Percentiles rank a stretch among this genome's conserved stretches.
Evolutionary conservation across 2,888 invertebrate genomes (phyloP).

Genomic region (Oscheius myriophilus): DNA sequence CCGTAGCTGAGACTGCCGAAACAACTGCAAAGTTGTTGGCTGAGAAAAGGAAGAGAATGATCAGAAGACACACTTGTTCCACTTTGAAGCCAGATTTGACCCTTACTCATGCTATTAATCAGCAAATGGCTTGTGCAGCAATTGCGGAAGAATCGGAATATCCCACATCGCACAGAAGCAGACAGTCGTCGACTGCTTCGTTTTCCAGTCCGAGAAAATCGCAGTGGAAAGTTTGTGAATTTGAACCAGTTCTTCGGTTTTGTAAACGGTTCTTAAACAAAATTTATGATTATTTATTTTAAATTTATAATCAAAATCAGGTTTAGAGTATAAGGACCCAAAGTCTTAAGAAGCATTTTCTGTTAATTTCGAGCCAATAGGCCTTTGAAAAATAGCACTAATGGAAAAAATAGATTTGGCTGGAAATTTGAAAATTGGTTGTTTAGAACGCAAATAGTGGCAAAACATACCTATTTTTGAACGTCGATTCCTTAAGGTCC

Average conservation of each 20-base stretch:
- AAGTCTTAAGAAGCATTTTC: too few relatives aligned
- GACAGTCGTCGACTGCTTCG: background rate
- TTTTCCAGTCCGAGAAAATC: background rate
- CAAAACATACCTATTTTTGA: too few relatives aligned
- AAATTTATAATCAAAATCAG: too few relatives aligned
- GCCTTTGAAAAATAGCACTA: too few relatives aligned
- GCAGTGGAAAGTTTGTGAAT: background rate
- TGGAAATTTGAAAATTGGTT: too few relatives aligned
- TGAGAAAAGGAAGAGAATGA: constrained; percentile 51
- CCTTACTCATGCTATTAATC: background rate
- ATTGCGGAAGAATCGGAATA: constrained; percentile 13
- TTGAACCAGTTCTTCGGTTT: background rate
- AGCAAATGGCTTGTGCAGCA: background rate
- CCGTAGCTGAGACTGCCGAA: constrained; percentile 43
- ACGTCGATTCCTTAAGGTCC: too few relatives aligned
- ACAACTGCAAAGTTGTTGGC: constrained; percentile 50
- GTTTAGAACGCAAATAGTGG: too few relatives aligned
- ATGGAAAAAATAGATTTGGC: too few relatives aligned
- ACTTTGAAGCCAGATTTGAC: constrained; percentile 36
- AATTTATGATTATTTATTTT: too few relatives aligned
- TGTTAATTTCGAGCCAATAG: too few relatives aligned
- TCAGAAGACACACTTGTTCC: constrained; percentile 53
- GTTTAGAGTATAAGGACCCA: too few relatives aligned
- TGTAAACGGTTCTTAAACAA: too few relatives aligned
- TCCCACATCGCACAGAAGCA: background rate